A percentile compares a stretch with the other conserved stretches of the same genome.
Evolutionary conservation across 2,797 vertebrate species (phyloP).

Genomic region (Rhabdomys pumilio): DNA sequence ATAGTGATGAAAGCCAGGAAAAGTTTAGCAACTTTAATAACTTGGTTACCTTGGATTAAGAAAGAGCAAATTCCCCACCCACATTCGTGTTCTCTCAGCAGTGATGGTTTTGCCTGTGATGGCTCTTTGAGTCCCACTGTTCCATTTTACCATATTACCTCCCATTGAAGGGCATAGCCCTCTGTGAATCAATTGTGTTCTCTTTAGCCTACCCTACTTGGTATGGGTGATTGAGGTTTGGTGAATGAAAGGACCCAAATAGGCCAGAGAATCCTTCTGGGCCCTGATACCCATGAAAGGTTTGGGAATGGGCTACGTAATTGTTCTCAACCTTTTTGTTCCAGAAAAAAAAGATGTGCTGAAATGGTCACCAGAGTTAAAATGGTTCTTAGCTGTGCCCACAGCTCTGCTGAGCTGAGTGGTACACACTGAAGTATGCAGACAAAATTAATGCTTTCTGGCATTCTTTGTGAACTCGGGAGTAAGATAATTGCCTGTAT

Average conservation of each 20-base stretch:
- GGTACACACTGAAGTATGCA: slow-evolving; percentile 64
- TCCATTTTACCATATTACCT: slow-evolving; percentile 28
- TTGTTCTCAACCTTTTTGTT: slow-evolving; percentile 66
- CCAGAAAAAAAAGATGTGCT: slow-evolving; percentile 30
- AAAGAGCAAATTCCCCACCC: not conserved
- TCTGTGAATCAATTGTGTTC: slow-evolving; percentile 4
- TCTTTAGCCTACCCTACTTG: not conserved
- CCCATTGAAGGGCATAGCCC: not conserved
- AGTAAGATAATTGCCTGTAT: slow-evolving; percentile 62
- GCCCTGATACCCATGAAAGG: slow-evolving; percentile 3
- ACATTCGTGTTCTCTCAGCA: not conserved
- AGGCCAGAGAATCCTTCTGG: not conserved
- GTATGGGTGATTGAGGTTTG: not conserved
- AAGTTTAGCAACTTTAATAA: not conserved
- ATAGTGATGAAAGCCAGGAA: slow-evolving; percentile 58
- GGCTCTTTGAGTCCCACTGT: slow-evolving; percentile 25
- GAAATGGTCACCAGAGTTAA: slow-evolving; percentile 57
- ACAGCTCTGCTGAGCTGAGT: slow-evolving; percentile 70
- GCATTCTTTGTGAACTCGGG: slow-evolving; percentile 62
- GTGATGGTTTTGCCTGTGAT: slow-evolving; percentile 51
- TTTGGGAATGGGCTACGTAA: slow-evolving; percentile 58
- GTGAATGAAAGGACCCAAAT: slow-evolving; percentile 41
- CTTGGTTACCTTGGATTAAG: not conserved
- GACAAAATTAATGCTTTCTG: slow-evolving; percentile 72
- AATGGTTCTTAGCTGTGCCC: slow-evolving; percentile 53